Percentiles rank a stretch among this genome's conserved stretches.
Conservation (phyloP, 92 coral and sea anemone species). For the Parazoanthus darwini region DNA sequence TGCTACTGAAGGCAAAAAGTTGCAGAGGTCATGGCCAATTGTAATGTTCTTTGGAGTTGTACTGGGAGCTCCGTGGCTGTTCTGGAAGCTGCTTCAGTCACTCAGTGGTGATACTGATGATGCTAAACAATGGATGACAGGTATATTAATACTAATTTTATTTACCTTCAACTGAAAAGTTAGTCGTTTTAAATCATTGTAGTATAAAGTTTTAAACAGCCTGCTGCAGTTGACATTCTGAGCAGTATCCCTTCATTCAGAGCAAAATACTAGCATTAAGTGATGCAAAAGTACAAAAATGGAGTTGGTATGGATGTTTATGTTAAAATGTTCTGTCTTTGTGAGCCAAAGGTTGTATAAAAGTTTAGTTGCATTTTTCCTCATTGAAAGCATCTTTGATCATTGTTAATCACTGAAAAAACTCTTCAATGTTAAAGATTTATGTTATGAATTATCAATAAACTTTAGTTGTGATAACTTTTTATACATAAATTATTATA, state of each 20-base stretch:
- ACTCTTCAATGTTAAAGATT: constrained; percentile 11
- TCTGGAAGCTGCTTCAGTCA: constrained; percentile 89
- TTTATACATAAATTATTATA: background rate
- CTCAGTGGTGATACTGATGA: constrained; percentile 64
- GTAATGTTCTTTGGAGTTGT: constrained; percentile 96
- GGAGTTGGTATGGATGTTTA: constrained; percentile 6
- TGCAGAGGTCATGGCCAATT: constrained; percentile 92
- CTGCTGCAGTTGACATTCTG: constrained; percentile 8
- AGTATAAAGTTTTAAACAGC: constrained; percentile 11
- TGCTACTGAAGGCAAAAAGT: constrained; percentile 53
- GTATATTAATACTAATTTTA: constrained; percentile 38
- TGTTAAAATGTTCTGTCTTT: constrained; percentile 11
- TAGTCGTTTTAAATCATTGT: constrained; percentile 11
- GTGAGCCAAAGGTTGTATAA: constrained; percentile 3
- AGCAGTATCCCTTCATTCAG: constrained; percentile 8
- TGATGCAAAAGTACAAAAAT: background rate
- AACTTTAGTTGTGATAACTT: constrained; percentile 12
- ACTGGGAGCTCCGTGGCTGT: constrained; percentile 88
- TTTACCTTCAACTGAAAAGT: constrained; percentile 14
- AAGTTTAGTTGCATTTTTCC: constrained; percentile 12
- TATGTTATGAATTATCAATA: constrained; percentile 10
- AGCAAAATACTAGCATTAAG: constrained; percentile 12
- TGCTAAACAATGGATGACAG: constrained; percentile 86
- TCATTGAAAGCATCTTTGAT: constrained; percentile 12
- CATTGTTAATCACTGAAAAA: constrained; percentile 11